Evolutionary conservation across 2,888 invertebrate species (phyloP).

Genomic region (Theretra japonica): DNA sequence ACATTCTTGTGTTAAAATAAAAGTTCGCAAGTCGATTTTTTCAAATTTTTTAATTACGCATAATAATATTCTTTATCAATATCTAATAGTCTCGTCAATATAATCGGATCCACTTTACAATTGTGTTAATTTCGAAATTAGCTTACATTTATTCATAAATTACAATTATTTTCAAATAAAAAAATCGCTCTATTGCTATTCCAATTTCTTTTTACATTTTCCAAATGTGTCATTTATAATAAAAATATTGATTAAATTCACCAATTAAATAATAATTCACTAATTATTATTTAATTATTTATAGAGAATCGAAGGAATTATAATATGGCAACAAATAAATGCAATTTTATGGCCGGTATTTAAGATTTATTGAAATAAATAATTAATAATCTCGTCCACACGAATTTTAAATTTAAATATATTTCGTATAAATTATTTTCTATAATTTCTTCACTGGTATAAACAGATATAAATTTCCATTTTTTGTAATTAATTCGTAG

Average conservation of each 20-base stretch:
- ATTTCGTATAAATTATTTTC: background rate
- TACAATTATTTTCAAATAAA: constrained; percentile 29
- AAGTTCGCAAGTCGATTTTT: constrained; percentile 18
- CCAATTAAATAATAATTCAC: background rate
- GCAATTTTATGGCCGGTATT: constrained; percentile 37
- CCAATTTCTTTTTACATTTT: constrained; percentile 9
- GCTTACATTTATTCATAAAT: constrained; percentile 34
- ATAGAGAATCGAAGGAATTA: constrained; percentile 10
- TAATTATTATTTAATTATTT: background rate
- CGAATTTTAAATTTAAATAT: background rate
- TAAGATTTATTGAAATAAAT: constrained; percentile 25
- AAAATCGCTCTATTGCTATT: constrained; percentile 14
- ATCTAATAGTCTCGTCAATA: constrained; percentile 43
- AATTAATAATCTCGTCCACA: constrained; percentile 14
- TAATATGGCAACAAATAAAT: constrained; percentile 44
- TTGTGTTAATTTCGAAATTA: constrained; percentile 22
- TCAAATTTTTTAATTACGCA: constrained; percentile 61
- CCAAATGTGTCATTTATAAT: background rate
- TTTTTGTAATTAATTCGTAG: constrained; percentile 15
- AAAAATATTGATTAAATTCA: constrained; percentile 23
- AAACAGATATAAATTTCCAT: background rate
- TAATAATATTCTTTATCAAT: constrained; percentile 61
- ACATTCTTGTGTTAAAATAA: background rate
- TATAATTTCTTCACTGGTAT: background rate
- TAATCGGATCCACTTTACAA: constrained; percentile 28